Evolutionary conservation across 2,797 vertebrate genomes (phyloP).

Genomic region (Parauchenoglanis ngamensis): DNA sequence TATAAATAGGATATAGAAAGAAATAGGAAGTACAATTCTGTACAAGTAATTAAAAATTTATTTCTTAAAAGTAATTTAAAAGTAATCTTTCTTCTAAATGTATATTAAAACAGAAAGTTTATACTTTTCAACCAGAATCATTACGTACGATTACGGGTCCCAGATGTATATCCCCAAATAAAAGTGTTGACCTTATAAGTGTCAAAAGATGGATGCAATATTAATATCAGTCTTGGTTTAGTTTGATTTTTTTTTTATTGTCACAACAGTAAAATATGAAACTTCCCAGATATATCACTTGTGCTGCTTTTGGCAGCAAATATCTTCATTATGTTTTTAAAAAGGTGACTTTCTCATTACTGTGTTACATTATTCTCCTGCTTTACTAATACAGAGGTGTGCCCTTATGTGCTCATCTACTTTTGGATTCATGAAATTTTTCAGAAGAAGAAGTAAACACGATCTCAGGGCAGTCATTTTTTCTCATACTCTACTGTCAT

Average conservation of each 20-base stretch:
- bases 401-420: background rate
- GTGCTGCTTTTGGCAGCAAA: background rate
- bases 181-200: background rate
- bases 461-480: background rate
- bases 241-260: background rate
- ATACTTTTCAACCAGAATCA: background rate
- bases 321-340: background rate
- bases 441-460: background rate
- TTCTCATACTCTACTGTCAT: background rate
- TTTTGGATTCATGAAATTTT: background rate
- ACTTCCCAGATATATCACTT: background rate
- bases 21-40: background rate
- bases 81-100: background rate
- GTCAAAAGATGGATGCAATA: background rate
- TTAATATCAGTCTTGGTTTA: background rate
- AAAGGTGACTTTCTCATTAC: background rate
- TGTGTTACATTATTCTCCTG: background rate
- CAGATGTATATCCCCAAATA: background rate
- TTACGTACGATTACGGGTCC: background rate
- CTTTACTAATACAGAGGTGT: background rate
- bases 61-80: constrained; percentile 3
- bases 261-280: background rate
- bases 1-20: background rate
- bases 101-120: background rate
- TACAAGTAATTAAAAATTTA: background rate